Evolutionary conservation across 2,113 vertebrate genomes (phyloP).

Genomic region (Apistogramma diplotaenia): DNA sequence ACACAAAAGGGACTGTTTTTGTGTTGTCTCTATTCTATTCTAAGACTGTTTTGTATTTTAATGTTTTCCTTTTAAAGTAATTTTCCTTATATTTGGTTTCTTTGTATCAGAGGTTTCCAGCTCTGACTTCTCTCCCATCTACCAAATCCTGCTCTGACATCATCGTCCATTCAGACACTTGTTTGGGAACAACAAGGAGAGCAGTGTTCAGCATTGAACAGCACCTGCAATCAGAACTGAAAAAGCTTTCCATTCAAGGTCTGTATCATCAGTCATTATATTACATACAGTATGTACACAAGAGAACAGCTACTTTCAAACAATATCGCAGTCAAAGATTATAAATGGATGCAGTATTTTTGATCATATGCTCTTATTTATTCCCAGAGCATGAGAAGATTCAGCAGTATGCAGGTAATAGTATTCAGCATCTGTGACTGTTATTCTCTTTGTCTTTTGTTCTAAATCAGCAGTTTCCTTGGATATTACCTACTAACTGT

Average conservation of each 20-base stretch:
- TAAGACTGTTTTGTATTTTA: neutral
- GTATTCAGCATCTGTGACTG: neutral
- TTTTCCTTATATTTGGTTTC: neutral
- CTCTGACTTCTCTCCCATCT: constrained; percentile 7
- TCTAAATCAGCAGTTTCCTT: too few relatives aligned
- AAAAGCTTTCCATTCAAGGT: constrained; percentile 51
- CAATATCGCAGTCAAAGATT: neutral
- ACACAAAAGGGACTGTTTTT: neutral
- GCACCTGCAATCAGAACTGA: constrained; percentile 33
- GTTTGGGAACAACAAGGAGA: constrained; percentile 43
- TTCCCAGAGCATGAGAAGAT: constrained; percentile 61
- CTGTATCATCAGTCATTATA: neutral
- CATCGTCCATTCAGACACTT: constrained; percentile 41
- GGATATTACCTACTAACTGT: too few relatives aligned
- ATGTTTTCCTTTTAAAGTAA: neutral
- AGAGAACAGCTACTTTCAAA: neutral
- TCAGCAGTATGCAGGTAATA: constrained; percentile 55
- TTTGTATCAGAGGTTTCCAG: constrained; percentile 55
- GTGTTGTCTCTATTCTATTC: neutral
- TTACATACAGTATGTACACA: neutral
- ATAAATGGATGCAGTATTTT: neutral
- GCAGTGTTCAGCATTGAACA: constrained; percentile 3
- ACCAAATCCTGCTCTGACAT: constrained; percentile 1
- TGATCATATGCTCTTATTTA: neutral
- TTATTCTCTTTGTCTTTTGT: neutral